Conservation (phyloP, 2,888 invertebrate genomes). For the Hyles lineata region DNA sequence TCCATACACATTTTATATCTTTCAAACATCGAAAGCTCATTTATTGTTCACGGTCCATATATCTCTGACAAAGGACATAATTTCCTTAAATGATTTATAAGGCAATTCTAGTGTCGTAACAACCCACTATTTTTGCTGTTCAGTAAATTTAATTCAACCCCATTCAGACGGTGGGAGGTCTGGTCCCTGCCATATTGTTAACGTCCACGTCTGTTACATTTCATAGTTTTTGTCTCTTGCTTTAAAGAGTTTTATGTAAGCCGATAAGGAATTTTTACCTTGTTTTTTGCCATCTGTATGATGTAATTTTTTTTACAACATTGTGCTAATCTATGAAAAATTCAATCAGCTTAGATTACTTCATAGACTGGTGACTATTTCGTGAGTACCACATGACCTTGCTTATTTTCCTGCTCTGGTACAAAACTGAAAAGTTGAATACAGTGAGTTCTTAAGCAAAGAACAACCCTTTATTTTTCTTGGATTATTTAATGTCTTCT, state of each 20-base stretch:
- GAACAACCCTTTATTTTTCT: background rate
- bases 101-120: too few species aligned
- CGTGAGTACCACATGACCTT: too few species aligned
- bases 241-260: slow-evolving; percentile 31
- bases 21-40: too few species aligned
- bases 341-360: background rate
- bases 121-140: background rate
- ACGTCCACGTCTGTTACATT: slow-evolving; percentile 6
- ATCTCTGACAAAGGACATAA: too few species aligned
- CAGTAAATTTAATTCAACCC: background rate
- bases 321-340: background rate
- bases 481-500: background rate
- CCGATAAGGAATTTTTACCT: slow-evolving; percentile 19
- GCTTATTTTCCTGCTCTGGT: too few species aligned
- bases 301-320: background rate
- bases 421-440: too few species aligned
- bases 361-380: too few species aligned
- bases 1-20: too few species aligned
- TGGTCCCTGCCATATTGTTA: background rate
- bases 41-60: too few species aligned
- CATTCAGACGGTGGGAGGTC: background rate
- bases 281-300: background rate
- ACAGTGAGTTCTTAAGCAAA: background rate
- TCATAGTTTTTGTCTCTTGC: slow-evolving; percentile 25
- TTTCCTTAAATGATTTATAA: too few species aligned